A percentile compares a stretch with the other conserved stretches of the same genome.
phyloP scores from a whole-genome alignment of 92 coral and sea anemone species.

The Bergia puertoricense region DNA sequence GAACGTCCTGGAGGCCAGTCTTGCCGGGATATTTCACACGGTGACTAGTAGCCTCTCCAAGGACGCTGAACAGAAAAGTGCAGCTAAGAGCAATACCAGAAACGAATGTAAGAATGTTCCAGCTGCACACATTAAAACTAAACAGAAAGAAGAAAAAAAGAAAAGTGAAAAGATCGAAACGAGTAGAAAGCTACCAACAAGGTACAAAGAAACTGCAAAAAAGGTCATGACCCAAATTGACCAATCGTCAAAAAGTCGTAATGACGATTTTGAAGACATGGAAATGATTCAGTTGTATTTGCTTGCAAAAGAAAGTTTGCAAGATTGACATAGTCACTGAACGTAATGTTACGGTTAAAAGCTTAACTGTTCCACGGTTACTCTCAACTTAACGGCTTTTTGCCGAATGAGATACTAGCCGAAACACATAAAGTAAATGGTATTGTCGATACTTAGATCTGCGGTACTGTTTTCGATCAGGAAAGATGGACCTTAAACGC shows the following conservation, averaged over 20 bases:
- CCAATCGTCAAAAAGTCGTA: background rate
- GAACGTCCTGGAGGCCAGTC: background rate
- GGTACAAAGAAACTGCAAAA: background rate
- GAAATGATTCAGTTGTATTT: constrained; percentile 18
- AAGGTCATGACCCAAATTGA: background rate
- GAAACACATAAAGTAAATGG: no score
- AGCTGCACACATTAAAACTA: background rate
- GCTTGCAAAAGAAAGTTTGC: background rate
- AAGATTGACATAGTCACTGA: background rate
- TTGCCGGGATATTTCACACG: background rate
- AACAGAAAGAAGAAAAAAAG: background rate
- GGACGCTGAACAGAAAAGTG: background rate
- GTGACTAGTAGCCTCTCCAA: no score
- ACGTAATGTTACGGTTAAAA: background rate
- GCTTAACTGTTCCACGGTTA: no score
- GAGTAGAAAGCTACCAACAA: background rate
- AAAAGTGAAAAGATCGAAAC: background rate
- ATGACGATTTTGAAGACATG: constrained; percentile 32
- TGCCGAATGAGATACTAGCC: no score
- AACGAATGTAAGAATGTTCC: background rate
- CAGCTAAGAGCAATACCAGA: background rate
- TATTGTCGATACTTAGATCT: no score
- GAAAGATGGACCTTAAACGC: no score
- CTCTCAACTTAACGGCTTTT: no score
- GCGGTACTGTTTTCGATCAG: no score